Percentiles rank a stretch among this genome's conserved stretches.
These are phyloP conservation scores for Riparia riparia DNA, from an alignment of 2,113 vertebrate species.

Conservation along the genomic window DNA sequence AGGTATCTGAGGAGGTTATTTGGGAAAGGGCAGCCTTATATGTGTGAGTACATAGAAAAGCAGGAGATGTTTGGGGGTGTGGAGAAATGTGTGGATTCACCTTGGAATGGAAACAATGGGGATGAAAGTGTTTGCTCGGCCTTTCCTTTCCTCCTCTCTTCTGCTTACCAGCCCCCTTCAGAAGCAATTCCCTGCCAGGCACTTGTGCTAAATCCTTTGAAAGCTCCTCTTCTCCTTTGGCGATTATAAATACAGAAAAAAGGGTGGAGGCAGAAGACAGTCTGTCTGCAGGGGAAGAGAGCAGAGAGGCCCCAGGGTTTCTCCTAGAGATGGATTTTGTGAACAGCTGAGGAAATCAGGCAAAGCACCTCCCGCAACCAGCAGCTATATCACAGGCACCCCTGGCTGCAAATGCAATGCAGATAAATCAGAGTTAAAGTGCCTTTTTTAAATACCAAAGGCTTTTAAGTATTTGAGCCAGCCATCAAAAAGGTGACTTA, in stretches of 20 bases:
- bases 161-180: not conserved
- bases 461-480: slow-evolving; percentile 27
- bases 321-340: slow-evolving; percentile 28
- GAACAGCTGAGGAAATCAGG: slow-evolving; percentile 38
- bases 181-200: not conserved
- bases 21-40: not conserved
- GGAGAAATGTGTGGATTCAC: not conserved
- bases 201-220: slow-evolving; percentile 43
- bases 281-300: slow-evolving; percentile 23
- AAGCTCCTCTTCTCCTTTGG: slow-evolving; percentile 5
- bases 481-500: slow-evolving; percentile 44
- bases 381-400: slow-evolving; percentile 26
- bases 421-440: slow-evolving; percentile 55
- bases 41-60: not conserved
- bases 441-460: slow-evolving; percentile 64
- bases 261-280: slow-evolving; percentile 12
- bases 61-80: not conserved
- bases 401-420: not conserved
- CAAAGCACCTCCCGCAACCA: slow-evolving; percentile 2
- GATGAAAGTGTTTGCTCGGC: not conserved
- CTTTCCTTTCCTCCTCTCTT: not conserved
- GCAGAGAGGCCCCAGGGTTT: not conserved
- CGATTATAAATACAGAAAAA: not conserved
- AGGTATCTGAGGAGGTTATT: not conserved
- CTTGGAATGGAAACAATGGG: not conserved